Conservation (phyloP, 2,888 invertebrate species). For the Leptinotarsa tumamoca region DNA sequence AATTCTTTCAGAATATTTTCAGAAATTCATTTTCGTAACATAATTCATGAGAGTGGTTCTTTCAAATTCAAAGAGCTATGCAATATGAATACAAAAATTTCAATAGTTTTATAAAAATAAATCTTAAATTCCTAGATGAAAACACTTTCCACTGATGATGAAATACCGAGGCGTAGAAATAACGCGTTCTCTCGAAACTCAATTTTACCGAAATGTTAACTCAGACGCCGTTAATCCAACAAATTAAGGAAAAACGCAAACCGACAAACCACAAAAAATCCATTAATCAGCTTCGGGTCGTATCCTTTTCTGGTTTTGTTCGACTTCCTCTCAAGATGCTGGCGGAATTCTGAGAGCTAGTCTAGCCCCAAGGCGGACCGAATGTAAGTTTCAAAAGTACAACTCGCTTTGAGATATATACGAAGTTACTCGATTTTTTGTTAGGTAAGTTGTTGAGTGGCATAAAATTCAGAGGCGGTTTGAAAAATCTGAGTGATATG, state of each 20-base stretch:
- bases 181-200: not conserved
- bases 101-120: too few relatives aligned
- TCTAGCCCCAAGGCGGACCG: conserved; percentile 9
- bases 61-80: too few relatives aligned
- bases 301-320: conserved; percentile 27
- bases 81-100: too few relatives aligned
- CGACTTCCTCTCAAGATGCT: conserved; percentile 32
- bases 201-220: not conserved
- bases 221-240: conserved; percentile 32
- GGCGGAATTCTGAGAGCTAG: conserved; percentile 37
- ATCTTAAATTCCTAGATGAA: too few relatives aligned
- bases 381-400: conserved; percentile 21
- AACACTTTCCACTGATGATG: not conserved
- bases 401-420: conserved; percentile 10
- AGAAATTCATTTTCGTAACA: too few relatives aligned
- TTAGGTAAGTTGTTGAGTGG: conserved; percentile 8
- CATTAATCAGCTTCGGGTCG: conserved; percentile 48
- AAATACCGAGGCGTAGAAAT: not conserved
- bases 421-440: conserved; percentile 11
- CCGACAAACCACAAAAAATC: conserved; percentile 42
- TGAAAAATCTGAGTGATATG: not conserved
- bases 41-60: too few relatives aligned
- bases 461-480: not conserved
- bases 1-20: too few relatives aligned
- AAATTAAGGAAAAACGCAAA: conserved; percentile 42